Evolutionary conservation across 2,797 vertebrate genomes (phyloP), one percentile per base, ranked within the genome.

Genomic region (Pangasius sanitwongsei): DNA sequence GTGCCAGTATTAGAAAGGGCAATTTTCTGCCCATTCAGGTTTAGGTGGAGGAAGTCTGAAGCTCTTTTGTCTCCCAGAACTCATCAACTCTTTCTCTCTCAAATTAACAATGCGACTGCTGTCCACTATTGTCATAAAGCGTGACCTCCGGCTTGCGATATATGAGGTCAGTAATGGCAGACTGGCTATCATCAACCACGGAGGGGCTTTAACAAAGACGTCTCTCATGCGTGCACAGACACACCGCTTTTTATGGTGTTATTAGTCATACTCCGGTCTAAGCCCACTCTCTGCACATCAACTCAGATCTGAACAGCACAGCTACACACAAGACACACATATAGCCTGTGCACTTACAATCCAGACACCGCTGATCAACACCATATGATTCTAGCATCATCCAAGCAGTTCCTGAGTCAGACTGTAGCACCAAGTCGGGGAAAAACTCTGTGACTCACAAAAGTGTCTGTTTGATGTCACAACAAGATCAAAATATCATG

Each of bases 141-240:
- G 85, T 90, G 91, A 91, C 89, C 89, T 91, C 89, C 90, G 57
- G 70, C 90, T 89, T 86, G 87, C 89, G 82, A 92, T 91, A 86
- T 88, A 92, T 82, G 82, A 92, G 92, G 91, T 91, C 91, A 44
- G 87, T 92, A 88, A 91, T 92, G 92, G 90, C 90, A 90, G 90
- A 89, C 89, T 91, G 90, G 89, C 83, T 87, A 90, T 91, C 91
- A 91, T 91, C 92, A 92, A 92, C 92, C 88, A 48, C 90, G 90
- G 65, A 69, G 53, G 67, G 61, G 75, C 57, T 34, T 53, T 25
- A 89, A 92, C 92, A 92, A 92, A 89, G 91, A 86, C 67, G 41
- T 59, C 90, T 90, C 91, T 91, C 86, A 91, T 92, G 20, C 31
- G 18, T 70, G 15, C 82, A 89, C 74, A 92, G 90, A 91, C 90